These are phyloP conservation scores for Temnothorax rugatulus DNA, from an alignment of 2,888 invertebrate genomes.

Conservation along the genomic window DNA sequence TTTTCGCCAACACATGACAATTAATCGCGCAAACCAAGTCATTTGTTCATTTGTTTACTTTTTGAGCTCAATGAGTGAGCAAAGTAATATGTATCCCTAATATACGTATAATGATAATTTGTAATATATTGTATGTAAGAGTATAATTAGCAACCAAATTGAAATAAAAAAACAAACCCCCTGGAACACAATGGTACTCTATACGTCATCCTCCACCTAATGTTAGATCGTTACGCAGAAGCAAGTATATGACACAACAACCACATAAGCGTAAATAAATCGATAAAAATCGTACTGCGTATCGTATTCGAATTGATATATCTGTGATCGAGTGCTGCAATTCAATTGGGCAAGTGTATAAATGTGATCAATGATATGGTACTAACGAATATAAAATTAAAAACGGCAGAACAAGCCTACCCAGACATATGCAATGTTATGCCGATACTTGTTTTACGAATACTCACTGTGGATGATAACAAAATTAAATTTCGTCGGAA, in stretches of 20 bases:
- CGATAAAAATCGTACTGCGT: constrained; percentile 66
- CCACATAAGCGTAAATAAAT: constrained; percentile 76
- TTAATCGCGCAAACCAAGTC: background rate
- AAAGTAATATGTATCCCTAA: background rate
- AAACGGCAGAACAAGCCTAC: constrained; percentile 63
- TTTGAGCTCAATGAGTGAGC: background rate
- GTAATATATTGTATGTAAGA: background rate
- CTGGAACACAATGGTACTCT: constrained; percentile 69
- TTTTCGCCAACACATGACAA: background rate
- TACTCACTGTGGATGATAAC: background rate
- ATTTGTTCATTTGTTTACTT: background rate
- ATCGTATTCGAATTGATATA: constrained; percentile 61
- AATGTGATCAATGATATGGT: constrained; percentile 64
- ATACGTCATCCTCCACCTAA: constrained; percentile 78
- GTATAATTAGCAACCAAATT: background rate
- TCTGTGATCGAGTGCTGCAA: constrained; percentile 69
- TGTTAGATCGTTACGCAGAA: constrained; percentile 81
- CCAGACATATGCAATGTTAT: constrained; percentile 63
- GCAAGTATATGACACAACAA: constrained; percentile 77
- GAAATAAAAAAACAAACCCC: constrained; percentile 50
- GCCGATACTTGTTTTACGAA: background rate
- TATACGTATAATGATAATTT: background rate
- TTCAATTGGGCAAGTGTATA: constrained; percentile 65
- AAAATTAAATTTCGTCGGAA: constrained; percentile 14
- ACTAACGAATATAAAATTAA: constrained; percentile 63